phyloP scores from a whole-genome alignment of 2,888 invertebrate species.

The Halocaridina rubra region DNA sequence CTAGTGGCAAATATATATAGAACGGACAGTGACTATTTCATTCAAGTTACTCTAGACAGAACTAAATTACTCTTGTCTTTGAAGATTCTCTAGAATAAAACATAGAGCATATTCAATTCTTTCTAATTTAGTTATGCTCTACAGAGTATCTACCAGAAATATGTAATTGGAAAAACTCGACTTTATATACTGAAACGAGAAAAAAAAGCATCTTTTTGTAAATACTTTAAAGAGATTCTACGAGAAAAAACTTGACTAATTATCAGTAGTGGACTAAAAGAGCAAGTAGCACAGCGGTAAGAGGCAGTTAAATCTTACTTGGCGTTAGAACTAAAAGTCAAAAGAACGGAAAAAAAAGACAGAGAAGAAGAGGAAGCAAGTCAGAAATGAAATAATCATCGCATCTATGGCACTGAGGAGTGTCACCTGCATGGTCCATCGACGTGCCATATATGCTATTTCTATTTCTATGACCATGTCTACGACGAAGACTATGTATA shows the following conservation, averaged over 20 bases:
- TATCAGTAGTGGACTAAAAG: background rate
- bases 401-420: background rate
- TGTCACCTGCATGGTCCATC: no score
- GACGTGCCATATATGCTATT: background rate
- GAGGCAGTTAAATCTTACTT: background rate
- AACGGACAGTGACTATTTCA: background rate
- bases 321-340: background rate
- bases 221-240: background rate
- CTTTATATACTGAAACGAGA: background rate
- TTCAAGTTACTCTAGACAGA: background rate
- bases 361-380: background rate
- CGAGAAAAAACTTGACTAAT: background rate
- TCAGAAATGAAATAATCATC: no score
- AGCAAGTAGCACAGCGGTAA: background rate
- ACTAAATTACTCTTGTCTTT: background rate
- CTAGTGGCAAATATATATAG: no score
- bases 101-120: background rate
- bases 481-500: slow-evolving; percentile 9
- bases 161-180: background rate
- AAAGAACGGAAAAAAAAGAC: background rate
- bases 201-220: background rate
- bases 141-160: background rate
- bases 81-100: background rate
- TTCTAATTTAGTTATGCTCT: background rate
- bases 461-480: background rate